phyloP scores from a whole-genome alignment of 2,888 invertebrate species.

The Lepeophtheirus nordmannii region DNA sequence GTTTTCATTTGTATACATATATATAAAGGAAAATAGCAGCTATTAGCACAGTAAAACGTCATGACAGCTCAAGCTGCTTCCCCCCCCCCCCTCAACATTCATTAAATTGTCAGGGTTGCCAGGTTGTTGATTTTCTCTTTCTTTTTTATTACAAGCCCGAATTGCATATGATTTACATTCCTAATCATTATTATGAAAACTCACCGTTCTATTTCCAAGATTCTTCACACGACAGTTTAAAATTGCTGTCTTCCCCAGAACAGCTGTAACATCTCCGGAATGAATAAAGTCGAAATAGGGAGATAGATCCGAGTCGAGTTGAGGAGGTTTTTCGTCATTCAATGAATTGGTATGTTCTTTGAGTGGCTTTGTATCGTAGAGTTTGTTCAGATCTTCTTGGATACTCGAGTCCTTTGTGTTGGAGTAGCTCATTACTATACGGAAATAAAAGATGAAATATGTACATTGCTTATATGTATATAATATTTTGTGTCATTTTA shows the following conservation, averaged over 20 bases:
- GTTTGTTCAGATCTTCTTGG: slow-evolving; percentile 17
- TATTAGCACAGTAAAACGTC: too few species aligned
- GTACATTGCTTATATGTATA: too few species aligned
- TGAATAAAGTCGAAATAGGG: slow-evolving; percentile 58
- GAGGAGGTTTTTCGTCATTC: not conserved
- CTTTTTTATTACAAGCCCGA: too few species aligned
- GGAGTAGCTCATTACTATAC: not conserved
- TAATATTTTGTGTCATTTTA: too few species aligned
- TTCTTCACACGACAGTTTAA: slow-evolving; percentile 77
- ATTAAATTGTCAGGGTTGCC: too few species aligned
- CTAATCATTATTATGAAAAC: too few species aligned
- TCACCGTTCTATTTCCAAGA: slow-evolving; percentile 67
- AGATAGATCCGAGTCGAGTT: not conserved
- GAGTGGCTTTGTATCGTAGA: slow-evolving; percentile 15
- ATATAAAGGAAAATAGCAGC: too few species aligned
- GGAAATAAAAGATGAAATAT: not conserved
- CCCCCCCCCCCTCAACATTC: too few species aligned
- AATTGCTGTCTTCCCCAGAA: slow-evolving; percentile 74
- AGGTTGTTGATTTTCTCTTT: too few species aligned
- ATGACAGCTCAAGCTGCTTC: too few species aligned
- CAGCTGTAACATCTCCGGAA: slow-evolving; percentile 58
- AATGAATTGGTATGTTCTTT: not conserved
- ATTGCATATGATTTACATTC: too few species aligned
- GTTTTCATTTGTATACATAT: too few species aligned
- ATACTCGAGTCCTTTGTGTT: not conserved